phyloP scores from a whole-genome alignment of 1,140 invertebrate genomes.

The Nomia melanderi region DNA sequence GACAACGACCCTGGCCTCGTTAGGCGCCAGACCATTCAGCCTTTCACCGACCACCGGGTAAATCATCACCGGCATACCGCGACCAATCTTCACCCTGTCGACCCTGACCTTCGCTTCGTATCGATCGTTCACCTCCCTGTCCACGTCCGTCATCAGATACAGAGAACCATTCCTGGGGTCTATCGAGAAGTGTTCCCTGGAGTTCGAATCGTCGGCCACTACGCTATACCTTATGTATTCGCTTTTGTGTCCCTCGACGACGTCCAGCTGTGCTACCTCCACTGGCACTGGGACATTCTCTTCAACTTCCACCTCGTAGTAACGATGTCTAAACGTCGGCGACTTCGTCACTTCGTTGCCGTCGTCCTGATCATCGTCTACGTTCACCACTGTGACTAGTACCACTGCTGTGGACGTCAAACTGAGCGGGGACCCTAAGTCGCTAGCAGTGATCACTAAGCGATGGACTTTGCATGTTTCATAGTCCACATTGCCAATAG shows the following conservation, averaged over 20 bases:
- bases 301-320: constrained; percentile 89
- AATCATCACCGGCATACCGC: constrained; percentile 86
- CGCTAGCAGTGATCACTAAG: constrained; percentile 90
- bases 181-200: constrained; percentile 84
- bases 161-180: constrained; percentile 88
- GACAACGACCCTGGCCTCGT: constrained; percentile 87
- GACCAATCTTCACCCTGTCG: constrained; percentile 84
- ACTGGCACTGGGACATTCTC: constrained; percentile 87
- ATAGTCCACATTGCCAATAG: constrained; percentile 87
- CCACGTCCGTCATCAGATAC: constrained; percentile 85
- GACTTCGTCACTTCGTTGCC: constrained; percentile 75
- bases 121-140: constrained; percentile 84
- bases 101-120: constrained; percentile 87
- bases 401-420: constrained; percentile 89
- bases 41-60: constrained; percentile 87
- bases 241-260: constrained; percentile 83
- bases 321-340: constrained; percentile 86
- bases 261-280: constrained; percentile 86
- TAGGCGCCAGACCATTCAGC: constrained; percentile 84
- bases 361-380: constrained; percentile 78
- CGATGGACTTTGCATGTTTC: constrained; percentile 86
- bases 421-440: constrained; percentile 88
- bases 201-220: constrained; percentile 81
- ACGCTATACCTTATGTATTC: constrained; percentile 83
- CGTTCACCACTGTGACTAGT: constrained; percentile 85